Evolutionary conservation across 2,797 vertebrate genomes (phyloP).

Genomic region (Clarias platycephalus): DNA sequence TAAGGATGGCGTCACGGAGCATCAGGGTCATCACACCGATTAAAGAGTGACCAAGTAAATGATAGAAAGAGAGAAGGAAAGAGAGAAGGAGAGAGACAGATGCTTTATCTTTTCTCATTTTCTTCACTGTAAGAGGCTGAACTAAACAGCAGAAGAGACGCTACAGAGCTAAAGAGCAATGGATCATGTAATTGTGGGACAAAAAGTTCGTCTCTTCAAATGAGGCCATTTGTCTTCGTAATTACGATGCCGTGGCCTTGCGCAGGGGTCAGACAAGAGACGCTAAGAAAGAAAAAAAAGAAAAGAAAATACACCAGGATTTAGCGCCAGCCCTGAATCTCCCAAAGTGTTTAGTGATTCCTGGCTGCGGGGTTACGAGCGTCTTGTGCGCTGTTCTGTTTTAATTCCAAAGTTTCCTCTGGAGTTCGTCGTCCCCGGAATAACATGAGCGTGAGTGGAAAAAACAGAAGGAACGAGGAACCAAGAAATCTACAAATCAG

Average conservation of each 20-base stretch:
- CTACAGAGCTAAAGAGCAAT: not conserved
- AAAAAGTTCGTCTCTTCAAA: constrained; percentile 4
- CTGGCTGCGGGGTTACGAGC: constrained; percentile 26
- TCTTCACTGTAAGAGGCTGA: not conserved
- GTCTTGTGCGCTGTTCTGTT: constrained; percentile 13
- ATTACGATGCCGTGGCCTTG: constrained; percentile 4
- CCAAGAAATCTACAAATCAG: not conserved
- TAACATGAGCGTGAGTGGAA: not conserved
- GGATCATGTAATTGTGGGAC: not conserved
- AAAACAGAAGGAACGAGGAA: not conserved
- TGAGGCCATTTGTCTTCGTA: constrained; percentile 12
- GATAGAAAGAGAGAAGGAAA: not conserved
- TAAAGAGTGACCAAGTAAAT: constrained; percentile 8
- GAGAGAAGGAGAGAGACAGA: not conserved
- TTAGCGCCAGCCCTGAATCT: constrained; percentile 32
- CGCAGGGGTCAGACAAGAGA: not conserved
- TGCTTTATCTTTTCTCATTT: not conserved
- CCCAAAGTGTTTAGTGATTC: constrained; percentile 47
- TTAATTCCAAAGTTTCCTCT: constrained; percentile 27
- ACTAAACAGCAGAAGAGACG: not conserved
- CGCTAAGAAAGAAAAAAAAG: not conserved
- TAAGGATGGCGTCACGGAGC: not conserved
- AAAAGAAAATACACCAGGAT: not conserved
- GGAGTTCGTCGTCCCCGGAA: constrained; percentile 31
- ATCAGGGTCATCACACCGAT: constrained; percentile 11